Evolutionary conservation across 2,888 invertebrate genomes (phyloP).

Genomic region (Parnassius orleans): DNA sequence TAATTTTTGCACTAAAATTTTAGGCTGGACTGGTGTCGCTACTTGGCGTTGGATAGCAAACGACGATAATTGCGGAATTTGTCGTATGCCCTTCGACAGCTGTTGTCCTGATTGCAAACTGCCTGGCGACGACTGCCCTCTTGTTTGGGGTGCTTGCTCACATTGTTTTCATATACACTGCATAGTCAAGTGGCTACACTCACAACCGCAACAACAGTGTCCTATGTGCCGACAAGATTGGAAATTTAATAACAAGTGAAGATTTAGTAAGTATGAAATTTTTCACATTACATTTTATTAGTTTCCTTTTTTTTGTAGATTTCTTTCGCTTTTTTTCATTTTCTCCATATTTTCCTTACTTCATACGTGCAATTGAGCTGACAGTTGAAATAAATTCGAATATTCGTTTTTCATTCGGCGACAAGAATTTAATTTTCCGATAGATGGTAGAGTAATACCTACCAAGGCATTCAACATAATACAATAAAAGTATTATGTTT

Average conservation of each 20-base stretch:
- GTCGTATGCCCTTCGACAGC: slow-evolving; percentile 99
- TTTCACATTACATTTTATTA: too few species aligned
- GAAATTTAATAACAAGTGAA: slow-evolving; percentile 94
- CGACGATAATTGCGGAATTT: slow-evolving; percentile 99
- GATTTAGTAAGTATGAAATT: neutral
- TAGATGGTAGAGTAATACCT: too few species aligned
- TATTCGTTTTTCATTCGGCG: too few species aligned
- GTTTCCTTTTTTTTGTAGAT: too few species aligned
- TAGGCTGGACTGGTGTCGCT: slow-evolving; percentile 96
- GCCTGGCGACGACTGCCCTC: slow-evolving; percentile 98
- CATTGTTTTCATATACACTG: slow-evolving; percentile 99
- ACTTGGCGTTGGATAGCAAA: slow-evolving; percentile 99
- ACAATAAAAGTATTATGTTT: too few species aligned
- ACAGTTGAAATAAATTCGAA: too few species aligned
- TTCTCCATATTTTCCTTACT: too few species aligned
- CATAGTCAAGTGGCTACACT: slow-evolving; percentile 99
- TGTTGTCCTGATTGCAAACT: slow-evolving; percentile 98
- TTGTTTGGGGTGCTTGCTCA: slow-evolving; percentile 99
- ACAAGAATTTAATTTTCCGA: too few species aligned
- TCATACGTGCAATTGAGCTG: too few species aligned
- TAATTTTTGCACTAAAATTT: slow-evolving; percentile 19
- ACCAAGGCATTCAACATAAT: too few species aligned
- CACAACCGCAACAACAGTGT: slow-evolving; percentile 93
- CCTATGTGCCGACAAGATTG: slow-evolving; percentile 99
- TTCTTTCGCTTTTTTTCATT: too few species aligned